Base-by-base conservation (phyloP, 1,140 invertebrate genomes). In the Ctenoplectra terminalis region DNA sequence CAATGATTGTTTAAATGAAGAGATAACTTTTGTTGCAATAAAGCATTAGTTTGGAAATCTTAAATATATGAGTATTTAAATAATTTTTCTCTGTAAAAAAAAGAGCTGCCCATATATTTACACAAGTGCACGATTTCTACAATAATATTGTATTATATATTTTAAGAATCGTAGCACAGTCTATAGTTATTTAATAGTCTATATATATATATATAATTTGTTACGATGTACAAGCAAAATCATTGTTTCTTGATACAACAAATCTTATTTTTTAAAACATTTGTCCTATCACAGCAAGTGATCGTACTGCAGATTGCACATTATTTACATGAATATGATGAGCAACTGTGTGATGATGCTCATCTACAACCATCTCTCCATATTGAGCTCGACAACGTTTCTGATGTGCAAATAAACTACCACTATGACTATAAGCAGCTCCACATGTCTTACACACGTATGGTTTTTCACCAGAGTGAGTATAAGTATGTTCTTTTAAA, bases 401-500 rank as follows among this genome's bases (percentile, higher is more conserved):
- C 75, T 95, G 95, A 89, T 94, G 94, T 9, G 92, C 93, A 46
- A 94, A 94, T 15, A 95, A 83, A 80, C 93, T 93, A 1, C 93
- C 93, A 61, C 93, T 94, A 78, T 94, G 93, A 67, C 93, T 94
- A 75, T 94, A 94, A 26, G 93, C 93, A n/a, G 92, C 93, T 1
- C 94, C 94, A 86, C 95, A 95, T 5, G 94, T 93, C 61, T 95
- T 95, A 86, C 95, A 95, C 13, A 94, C 92, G 76, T 95, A 95
- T 6, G 94, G 95, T 78, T 95, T 95, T 87, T 95, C 94, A 11
- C 94, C 94, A 2, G 94, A 95, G 83, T 95, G 95, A 8, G 94
- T 95, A 37, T 94, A 93, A 75, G 95, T 95, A 82, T 95, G 95
- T 74, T 95, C 95, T 87, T 90, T 94, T 90, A 90, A 91, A 48